Evolutionary conservation across 1,140 invertebrate species (phyloP), one percentile per base, ranked within the genome.

Genomic region (Onthophagus taurus): DNA sequence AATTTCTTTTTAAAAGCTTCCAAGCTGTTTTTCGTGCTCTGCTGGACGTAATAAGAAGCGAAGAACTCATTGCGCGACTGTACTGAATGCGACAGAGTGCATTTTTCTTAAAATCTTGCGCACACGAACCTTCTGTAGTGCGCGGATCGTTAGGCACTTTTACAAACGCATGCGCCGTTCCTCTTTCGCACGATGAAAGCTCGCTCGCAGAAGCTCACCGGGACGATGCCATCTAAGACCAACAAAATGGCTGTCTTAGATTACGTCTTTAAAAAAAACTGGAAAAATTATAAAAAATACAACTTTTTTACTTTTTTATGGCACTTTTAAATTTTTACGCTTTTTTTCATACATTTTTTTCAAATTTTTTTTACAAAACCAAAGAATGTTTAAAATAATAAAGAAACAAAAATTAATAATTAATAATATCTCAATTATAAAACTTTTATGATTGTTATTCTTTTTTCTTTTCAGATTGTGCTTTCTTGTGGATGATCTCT

Each of bases 51-150:
- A n/a, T 41, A 41, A 41, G 24, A 26, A 41, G 38, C 23, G 24
- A 13, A 9, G 31, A 57, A 59, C 51, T 60, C 51, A 57, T 60
- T 51, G 44, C 41, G 39, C 26, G 44, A 51, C 57, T 56, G 55
- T 58, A 58, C 55, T 45, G 50, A 45, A 51, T 61, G 59, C 57
- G 56, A 59, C 56, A 57, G 51, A 51, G 52, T 53, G 60, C 58
- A 62, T 58, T 62, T 62, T 62, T 62, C 60, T 59, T 58, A 38
- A 59, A 57, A 56, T 54, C 45, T 57, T 60, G 58, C 60, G 59
- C 59, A 50, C 44, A 51, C 52, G 52, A 50, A 48, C 51, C 51
- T 46, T 47, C 49, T 52, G 48, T 49, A 47, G 42, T 56, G 59
- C 59, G 57, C 57, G 49, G 59, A 61, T 61, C 59, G 59, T 61